Conservation (phyloP, 2,113 vertebrate species). For the Gavialis gangeticus region DNA sequence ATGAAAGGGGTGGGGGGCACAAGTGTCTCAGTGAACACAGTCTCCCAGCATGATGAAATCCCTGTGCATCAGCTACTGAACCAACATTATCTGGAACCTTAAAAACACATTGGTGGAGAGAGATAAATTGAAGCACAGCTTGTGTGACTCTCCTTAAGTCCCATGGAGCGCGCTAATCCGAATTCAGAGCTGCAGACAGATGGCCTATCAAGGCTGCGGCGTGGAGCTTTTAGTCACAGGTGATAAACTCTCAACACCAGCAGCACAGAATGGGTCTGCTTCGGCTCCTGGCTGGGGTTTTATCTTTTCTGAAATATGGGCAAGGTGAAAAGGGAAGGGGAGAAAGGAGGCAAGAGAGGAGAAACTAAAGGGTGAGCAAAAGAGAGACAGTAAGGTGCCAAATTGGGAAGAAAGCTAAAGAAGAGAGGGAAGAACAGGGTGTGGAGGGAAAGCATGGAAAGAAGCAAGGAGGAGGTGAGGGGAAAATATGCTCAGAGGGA, state of each 20-base stretch:
- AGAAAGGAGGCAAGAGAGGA: neutral
- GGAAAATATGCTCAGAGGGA: neutral
- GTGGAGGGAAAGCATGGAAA: too few relatives aligned
- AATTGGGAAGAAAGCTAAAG: neutral
- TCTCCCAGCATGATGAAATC: neutral
- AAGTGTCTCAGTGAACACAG: neutral
- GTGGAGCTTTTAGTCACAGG: neutral
- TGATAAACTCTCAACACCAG: conserved; percentile 6
- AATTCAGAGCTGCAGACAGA: neutral
- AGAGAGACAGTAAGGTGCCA: neutral
- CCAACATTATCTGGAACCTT: neutral
- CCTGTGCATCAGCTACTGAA: neutral
- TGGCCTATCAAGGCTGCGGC: neutral
- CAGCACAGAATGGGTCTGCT: neutral
- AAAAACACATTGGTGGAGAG: neutral
- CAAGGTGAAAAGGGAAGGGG: neutral
- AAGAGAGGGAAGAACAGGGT: neutral
- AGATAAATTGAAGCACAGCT: neutral
- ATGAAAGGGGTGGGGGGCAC: neutral
- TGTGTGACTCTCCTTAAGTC: neutral
- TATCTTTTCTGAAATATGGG: neutral
- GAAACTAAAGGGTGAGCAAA: neutral
- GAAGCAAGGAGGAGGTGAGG: neutral
- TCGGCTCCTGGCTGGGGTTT: neutral
- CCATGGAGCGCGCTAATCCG: neutral